Evolutionary conservation across 2,797 vertebrate species (phyloP).

Genomic region (Enteromius anoplus): DNA sequence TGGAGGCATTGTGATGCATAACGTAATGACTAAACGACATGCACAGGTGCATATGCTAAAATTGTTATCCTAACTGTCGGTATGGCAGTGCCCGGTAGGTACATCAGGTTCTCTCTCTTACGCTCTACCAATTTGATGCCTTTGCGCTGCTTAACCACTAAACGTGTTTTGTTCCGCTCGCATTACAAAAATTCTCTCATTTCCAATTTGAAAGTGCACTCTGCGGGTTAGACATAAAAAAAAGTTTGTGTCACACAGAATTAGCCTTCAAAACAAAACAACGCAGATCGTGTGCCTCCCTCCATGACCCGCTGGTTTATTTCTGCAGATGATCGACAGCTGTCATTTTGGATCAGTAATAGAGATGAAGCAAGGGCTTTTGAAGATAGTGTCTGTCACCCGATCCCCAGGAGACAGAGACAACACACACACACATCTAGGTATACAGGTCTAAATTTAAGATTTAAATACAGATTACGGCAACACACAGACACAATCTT

Average conservation of each 20-base stretch:
- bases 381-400: constrained; percentile 1
- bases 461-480: neutral
- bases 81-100: constrained; percentile 15
- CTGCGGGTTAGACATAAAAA: neutral
- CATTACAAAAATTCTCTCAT: neutral
- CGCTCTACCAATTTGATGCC: neutral
- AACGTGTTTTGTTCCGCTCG: neutral
- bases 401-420: neutral
- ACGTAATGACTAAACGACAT: constrained; percentile 34
- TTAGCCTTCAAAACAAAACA: constrained; percentile 24
- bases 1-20: constrained; percentile 30
- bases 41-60: constrained; percentile 26
- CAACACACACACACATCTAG: neutral
- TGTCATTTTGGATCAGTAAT: constrained; percentile 37
- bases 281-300: neutral
- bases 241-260: constrained; percentile 26
- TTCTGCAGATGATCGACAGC: constrained; percentile 39
- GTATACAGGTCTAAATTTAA: constrained; percentile 1
- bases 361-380: constrained; percentile 23
- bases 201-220: constrained; percentile 24
- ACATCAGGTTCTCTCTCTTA: constrained; percentile 12
- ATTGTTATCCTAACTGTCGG: constrained; percentile 7
- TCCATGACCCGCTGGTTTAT: neutral
- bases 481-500: neutral
- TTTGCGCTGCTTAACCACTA: constrained; percentile 22